Evolutionary conservation across 2,888 invertebrate genomes (phyloP).

Genomic region (Apoda limacodes): DNA sequence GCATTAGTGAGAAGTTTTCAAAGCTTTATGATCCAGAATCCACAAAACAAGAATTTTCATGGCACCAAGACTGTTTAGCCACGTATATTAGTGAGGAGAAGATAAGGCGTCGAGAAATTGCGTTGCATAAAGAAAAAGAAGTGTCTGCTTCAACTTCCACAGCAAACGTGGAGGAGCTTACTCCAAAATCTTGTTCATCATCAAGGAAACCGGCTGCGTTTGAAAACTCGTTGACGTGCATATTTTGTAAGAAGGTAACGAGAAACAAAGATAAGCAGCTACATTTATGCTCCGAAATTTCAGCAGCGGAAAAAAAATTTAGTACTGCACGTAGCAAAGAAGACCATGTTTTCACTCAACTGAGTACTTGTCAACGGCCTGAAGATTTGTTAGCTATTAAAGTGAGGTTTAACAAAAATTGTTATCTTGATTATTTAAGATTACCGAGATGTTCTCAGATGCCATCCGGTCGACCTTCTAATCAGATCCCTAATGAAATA

Average conservation of each 20-base stretch:
- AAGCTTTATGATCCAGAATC: too few species aligned
- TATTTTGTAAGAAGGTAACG: conserved; percentile 17
- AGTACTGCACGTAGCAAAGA: conserved; percentile 14
- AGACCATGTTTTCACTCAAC: conserved; percentile 21
- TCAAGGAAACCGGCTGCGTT: conserved; percentile 12
- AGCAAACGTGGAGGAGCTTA: conserved; percentile 3
- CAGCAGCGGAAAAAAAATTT: conserved; percentile 20
- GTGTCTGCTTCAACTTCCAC: too few species aligned
- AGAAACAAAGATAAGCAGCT: too few species aligned
- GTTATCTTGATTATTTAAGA: conserved; percentile 22
- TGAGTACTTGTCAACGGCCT: conserved; percentile 22
- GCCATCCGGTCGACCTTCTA: too few species aligned
- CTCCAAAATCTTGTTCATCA: conserved; percentile 13
- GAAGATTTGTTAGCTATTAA: conserved; percentile 24
- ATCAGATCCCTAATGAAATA: too few species aligned
- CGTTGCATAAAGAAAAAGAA: too few species aligned
- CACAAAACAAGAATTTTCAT: too few species aligned
- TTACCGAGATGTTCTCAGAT: conserved; percentile 6
- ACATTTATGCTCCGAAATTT: too few species aligned
- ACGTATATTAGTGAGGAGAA: too few species aligned
- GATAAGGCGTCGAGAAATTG: too few species aligned
- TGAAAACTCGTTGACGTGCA: conserved; percentile 14
- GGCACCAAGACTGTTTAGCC: too few species aligned
- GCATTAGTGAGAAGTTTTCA: too few species aligned
- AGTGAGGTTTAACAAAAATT: conserved; percentile 23